Evolutionary conservation across 2,888 invertebrate species (phyloP).

Genomic region (Spodoptera exigua): DNA sequence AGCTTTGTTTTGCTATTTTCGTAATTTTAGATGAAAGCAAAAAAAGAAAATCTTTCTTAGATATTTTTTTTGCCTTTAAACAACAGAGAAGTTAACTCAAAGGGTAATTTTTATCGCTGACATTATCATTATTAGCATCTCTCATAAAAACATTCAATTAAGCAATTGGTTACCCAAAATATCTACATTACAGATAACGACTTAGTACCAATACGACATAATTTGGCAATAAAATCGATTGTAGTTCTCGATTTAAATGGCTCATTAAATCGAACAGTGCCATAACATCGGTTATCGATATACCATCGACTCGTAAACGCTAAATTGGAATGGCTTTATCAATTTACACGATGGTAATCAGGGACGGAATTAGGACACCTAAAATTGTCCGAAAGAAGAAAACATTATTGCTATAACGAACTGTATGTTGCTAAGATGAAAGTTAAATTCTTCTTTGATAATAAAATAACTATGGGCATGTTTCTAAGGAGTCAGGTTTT

Average conservation of each 20-base stretch:
- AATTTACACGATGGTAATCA: constrained; percentile 50
- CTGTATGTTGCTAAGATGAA: too few species aligned
- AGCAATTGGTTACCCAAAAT: constrained; percentile 19
- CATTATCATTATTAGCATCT: neutral
- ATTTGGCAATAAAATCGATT: constrained; percentile 64
- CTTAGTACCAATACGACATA: constrained; percentile 40
- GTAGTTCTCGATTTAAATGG: constrained; percentile 72
- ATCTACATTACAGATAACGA: constrained; percentile 24
- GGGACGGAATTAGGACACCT: constrained; percentile 32
- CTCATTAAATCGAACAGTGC: constrained; percentile 74
- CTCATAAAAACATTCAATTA: constrained; percentile 28
- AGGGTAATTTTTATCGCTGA: too few species aligned
- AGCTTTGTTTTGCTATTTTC: constrained; percentile 4
- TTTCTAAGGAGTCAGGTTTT: too few species aligned
- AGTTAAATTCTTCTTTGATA: too few species aligned
- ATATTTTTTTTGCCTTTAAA: too few species aligned
- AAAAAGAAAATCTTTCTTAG: neutral
- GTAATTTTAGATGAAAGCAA: neutral
- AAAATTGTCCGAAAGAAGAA: neutral
- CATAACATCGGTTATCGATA: constrained; percentile 63
- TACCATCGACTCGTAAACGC: constrained; percentile 66
- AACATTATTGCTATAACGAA: too few species aligned
- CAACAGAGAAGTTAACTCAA: too few species aligned
- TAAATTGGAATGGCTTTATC: constrained; percentile 69
- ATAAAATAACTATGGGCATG: too few species aligned